Evolutionary conservation across 2,797 vertebrate species (phyloP), one percentile per base, ranked within the genome.

Genomic region (Neosilurus mollespiculum): DNA sequence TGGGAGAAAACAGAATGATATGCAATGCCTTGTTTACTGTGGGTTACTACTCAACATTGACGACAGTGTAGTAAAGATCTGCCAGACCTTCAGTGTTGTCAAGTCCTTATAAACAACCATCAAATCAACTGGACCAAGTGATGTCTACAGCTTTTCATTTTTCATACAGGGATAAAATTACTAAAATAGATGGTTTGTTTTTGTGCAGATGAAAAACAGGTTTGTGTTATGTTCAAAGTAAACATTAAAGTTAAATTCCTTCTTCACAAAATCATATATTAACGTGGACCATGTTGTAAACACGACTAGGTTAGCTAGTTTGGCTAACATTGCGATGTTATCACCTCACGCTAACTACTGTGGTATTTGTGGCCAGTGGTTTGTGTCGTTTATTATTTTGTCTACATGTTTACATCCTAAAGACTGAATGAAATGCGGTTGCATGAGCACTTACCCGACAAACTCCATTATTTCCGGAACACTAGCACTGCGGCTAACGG

Each of bases 391-490:
- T 30, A 7, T 34, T 34, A 1, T 66, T 34, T 20, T 9, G 24
- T 26, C 24, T 14, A 10, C 59, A 54, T 24, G 20, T 37, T 72
- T 51, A 72, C 51, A 18, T 49, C 4, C 10, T 72, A 20, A 56
- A 34, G n/a, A 0, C 15, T 62, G 76, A 64, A 30, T 78, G 34
- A 43, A 56, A 81, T 20, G n/a, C 26, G 22, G 37, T 30, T 71
- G 9, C 30, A 6, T 18, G 7, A 67, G 69, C 77, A 83, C 88
- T 88, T 79, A 88, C 86, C 88, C 86, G 53, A 86, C 79, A 59
- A 78, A 78, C 18, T 87, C 88, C 88, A 88, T 88, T 65, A 83
- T 83, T 80, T 69, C 77, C 53, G 81, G 83, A 78, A 24, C 59
- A 43, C 80, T 54, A 84, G 72, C 72, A 22, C 16, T 67, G 7